Evolutionary conservation across 2,888 invertebrate genomes (phyloP), one percentile per base, ranked within the genome.

Genomic region (Amphipoea lucens): DNA sequence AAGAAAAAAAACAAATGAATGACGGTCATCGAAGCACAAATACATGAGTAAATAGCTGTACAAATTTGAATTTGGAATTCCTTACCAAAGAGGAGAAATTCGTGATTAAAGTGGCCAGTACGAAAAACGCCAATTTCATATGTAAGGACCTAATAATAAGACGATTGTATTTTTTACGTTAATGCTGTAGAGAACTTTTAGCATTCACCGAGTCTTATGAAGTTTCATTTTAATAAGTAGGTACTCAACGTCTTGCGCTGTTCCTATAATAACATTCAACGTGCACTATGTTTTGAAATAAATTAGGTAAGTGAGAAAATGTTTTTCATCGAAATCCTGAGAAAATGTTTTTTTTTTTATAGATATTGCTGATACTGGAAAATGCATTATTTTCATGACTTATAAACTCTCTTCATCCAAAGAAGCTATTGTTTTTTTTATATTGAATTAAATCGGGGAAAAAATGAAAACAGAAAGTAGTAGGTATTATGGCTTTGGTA

Each of bases 211-310:
- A 65, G 20, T 23, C 5, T 65, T 40, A 40, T 17, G 6, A 23
- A 57, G 40, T 74, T 81, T 74, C 29, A 68, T 72, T 72, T 51
- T 65, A 81, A 70, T 81, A 42, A 78, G 29, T 72, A 63, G 20
- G 20, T 54, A 36, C 45, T 77, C 45, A 66, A 36, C 62, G 48
- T 48, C 45, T 40, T 67, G 62, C 14, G 20, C 7, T 67, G 42
- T 72, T 77, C 71, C 45, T 63, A 20, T 29, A 63, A 23, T 40
- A 75, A 29, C 9, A 20, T 40, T 67, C 4, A 51, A 81, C 48
- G 40, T n/a, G 14, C 45, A 67, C 20, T 51, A 36, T 36, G 2
- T 36, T 66, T 40, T 1, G 17, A 5, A 57, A 57, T 40, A 57
- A 72, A 48, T 72, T 48, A 45, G 54, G 48, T n/a, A 45, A 62